A percentile compares a stretch with the other conserved stretches of the same genome.
Conservation (phyloP, 2,888 invertebrate species). For the Xylophagus ater region DNA sequence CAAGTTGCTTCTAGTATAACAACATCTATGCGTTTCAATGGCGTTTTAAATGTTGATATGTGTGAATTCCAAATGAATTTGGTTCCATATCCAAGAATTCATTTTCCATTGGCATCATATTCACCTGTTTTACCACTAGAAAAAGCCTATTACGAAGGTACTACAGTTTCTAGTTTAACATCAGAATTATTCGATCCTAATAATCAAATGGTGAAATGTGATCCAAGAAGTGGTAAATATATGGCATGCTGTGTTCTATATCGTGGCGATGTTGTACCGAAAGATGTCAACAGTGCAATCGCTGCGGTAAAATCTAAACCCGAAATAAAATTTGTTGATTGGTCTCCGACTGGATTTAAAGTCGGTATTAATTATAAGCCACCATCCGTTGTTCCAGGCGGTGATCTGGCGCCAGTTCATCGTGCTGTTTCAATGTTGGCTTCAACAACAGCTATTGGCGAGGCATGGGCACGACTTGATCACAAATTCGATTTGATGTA, state of each 20-base stretch:
- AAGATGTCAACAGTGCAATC: conserved; percentile 78
- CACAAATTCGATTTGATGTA: conserved; percentile 94
- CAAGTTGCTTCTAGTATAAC: conserved; percentile 71
- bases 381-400: conserved; percentile 57
- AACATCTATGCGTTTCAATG: conserved; percentile 70
- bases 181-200: conserved; percentile 73
- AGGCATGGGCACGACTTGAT: conserved; percentile 82
- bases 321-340: conserved; percentile 78
- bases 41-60: conserved; percentile 74
- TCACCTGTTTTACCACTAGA: conserved; percentile 62
- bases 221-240: conserved; percentile 68
- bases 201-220: conserved; percentile 80
- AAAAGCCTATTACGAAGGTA: conserved; percentile 60
- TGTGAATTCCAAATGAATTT: conserved; percentile 87
- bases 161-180: conserved; percentile 71
- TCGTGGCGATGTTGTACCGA: conserved; percentile 81
- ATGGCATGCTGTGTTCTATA: conserved; percentile 83
- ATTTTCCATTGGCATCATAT: conserved; percentile 68
- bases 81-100: conserved; percentile 86
- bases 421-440: conserved; percentile 76
- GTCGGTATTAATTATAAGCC: conserved; percentile 68
- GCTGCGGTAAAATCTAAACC: conserved; percentile 65
- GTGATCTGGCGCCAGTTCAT: conserved; percentile 65
- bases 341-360: conserved; percentile 86
- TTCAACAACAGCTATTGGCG: conserved; percentile 82